A percentile compares a stretch with the other conserved stretches of the same genome.
Conservation (phyloP, 1,140 invertebrate genomes). For the Dysdera silvatica region DNA sequence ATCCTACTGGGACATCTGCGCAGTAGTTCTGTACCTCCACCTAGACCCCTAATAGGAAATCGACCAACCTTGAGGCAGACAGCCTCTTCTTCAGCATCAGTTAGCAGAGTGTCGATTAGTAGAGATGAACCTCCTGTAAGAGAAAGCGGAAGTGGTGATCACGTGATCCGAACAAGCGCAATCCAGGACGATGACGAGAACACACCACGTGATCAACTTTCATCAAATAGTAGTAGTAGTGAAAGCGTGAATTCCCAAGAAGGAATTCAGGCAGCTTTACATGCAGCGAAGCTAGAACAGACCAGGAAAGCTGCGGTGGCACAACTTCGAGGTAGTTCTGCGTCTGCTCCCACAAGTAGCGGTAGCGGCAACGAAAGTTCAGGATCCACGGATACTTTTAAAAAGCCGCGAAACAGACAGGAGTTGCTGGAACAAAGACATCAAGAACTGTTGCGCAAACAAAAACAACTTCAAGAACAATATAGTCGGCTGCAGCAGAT, state of each 20-base stretch:
- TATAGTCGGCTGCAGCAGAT: conserved; percentile 76
- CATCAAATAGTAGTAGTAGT: conserved; percentile 57
- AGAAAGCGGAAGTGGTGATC: not conserved
- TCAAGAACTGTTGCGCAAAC: conserved; percentile 74
- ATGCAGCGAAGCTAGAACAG: conserved; percentile 19
- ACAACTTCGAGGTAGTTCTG: too few species aligned
- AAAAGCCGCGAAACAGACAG: conserved; percentile 50
- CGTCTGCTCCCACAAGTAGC: too few species aligned
- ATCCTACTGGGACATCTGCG: conserved; percentile 38
- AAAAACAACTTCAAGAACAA: conserved; percentile 76
- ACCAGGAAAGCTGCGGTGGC: too few species aligned
- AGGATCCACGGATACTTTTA: conserved; percentile 1
- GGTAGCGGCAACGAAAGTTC: conserved; percentile 18
- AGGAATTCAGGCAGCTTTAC: conserved; percentile 45
- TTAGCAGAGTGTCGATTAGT: conserved; percentile 17
- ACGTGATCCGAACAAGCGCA: not conserved
- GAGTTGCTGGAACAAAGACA: conserved; percentile 72
- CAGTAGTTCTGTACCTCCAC: conserved; percentile 15
- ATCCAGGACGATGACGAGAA: conserved; percentile 27
- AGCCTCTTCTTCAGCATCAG: conserved; percentile 22
- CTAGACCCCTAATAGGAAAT: conserved; percentile 2
- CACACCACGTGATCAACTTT: conserved; percentile 31
- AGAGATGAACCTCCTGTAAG: not conserved
- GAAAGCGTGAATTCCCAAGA: conserved; percentile 68
- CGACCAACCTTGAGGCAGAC: conserved; percentile 21